phyloP scores from a whole-genome alignment of 2,113 vertebrate genomes.

The Aspidoscelis tigris region DNA sequence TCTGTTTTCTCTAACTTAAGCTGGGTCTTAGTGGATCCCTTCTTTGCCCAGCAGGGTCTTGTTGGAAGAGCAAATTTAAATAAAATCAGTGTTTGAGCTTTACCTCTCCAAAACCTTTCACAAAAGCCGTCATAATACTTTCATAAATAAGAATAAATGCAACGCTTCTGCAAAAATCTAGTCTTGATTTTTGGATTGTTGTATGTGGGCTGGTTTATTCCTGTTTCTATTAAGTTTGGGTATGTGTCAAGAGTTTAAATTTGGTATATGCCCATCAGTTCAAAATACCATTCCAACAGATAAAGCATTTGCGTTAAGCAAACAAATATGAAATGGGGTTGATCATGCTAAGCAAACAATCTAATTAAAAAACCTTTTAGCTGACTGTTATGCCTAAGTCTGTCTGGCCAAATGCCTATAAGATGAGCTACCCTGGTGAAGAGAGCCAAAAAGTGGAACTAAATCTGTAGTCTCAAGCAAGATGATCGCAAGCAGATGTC shows the following conservation, averaged over 20 bases:
- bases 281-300: not conserved
- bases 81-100: too few relatives aligned
- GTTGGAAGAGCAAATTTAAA: too few relatives aligned
- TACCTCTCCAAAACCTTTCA: too few relatives aligned
- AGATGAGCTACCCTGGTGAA: slow-evolving; percentile 26
- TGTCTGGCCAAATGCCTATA: slow-evolving; percentile 29
- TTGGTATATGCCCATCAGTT: not conserved
- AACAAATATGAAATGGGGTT: not conserved
- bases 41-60: too few relatives aligned
- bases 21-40: too few relatives aligned
- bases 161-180: too few relatives aligned
- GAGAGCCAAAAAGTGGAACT: slow-evolving; percentile 1
- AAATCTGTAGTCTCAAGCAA: not conserved
- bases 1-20: too few relatives aligned
- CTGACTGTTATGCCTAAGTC: slow-evolving; percentile 12
- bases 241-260: not conserved
- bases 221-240: not conserved
- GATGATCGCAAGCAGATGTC: slow-evolving; percentile 16
- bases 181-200: too few relatives aligned
- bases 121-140: too few relatives aligned
- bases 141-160: too few relatives aligned
- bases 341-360: slow-evolving; percentile 9
- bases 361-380: slow-evolving; percentile 3
- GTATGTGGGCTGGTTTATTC: too few relatives aligned
- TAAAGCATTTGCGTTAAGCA: not conserved